Percentiles rank a stretch among this genome's conserved stretches.
phyloP scores from a whole-genome alignment of 2,113 vertebrate species.

The Craseonycteris thonglongyai region DNA sequence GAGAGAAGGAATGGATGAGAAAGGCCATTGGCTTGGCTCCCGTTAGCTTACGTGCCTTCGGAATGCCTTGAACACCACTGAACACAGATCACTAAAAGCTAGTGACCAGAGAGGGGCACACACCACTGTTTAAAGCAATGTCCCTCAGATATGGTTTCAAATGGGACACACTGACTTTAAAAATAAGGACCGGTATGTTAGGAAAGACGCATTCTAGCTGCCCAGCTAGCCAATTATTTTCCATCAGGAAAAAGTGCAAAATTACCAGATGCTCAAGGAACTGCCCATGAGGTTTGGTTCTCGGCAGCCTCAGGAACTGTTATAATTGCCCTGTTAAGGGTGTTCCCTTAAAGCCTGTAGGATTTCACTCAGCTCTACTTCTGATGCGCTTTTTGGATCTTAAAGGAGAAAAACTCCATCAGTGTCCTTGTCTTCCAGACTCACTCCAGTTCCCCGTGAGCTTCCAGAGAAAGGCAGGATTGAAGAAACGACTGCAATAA shows the following conservation, averaged over 20 bases:
- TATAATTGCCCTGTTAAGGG: neutral
- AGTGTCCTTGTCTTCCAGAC: neutral
- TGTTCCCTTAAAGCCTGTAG: neutral
- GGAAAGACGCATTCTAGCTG: neutral
- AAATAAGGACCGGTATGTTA: neutral
- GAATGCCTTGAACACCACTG: neutral
- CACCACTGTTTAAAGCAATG: neutral
- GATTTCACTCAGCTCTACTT: neutral
- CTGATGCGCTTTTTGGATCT: slow-evolving; percentile 29
- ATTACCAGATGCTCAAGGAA: neutral
- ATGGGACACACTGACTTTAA: neutral
- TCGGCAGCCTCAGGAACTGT: neutral
- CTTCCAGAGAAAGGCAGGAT: neutral
- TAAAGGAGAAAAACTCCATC: neutral
- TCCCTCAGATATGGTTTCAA: neutral
- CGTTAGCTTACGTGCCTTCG: neutral
- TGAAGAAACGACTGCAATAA: slow-evolving; percentile 21
- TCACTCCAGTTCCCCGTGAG: neutral
- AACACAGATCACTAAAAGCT: neutral
- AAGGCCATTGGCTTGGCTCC: neutral
- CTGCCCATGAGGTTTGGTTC: neutral
- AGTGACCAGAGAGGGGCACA: neutral
- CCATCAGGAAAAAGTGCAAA: neutral
- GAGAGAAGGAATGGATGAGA: neutral
- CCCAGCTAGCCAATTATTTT: neutral